Evolutionary conservation across 2,797 vertebrate genomes (phyloP), one percentile per base, ranked within the genome.

Genomic region (Sebastolobus altivelis): DNA sequence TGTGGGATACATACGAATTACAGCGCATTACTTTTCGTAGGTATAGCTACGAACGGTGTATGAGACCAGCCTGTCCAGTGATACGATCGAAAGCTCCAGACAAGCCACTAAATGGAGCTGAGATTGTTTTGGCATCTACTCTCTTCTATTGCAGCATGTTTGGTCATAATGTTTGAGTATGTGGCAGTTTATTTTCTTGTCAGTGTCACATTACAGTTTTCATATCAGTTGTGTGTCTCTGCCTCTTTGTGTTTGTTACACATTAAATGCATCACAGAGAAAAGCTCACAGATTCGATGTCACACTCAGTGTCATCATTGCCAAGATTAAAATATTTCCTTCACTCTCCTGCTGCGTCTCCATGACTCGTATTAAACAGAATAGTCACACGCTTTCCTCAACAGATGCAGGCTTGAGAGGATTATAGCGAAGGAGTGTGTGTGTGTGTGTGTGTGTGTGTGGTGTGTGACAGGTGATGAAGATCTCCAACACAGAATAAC

Each of bases 291-390:
- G 73, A 76, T 77, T 49, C 35, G 29, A 63, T 82, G 66, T 37
- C 75, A 81, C 79, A 66, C 76, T 78, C 66, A 9, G 43, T 75
- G 66, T 82, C 83, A 79, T 81, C 77, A 49, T 80, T 72, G 66
- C 65, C 75, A 72, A 89, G 90, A 91, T 93, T 85, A 89, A 69
- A 83, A 87, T 75, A 72, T 68, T 83, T 83, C 79, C 76, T 55
- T 81, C 40, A 31, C 69, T 79, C 33, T 77, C 80, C 80, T 49
- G 73, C 87, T 90, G 86, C 1, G 65, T 82, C 74, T 88, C 75
- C 61, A 29, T 67, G 59, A 89, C 69, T 85, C 60, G 14, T 22
- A 37, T 65, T 79, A 52, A 67, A 77, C 69, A 40, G 22, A 82
- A 81, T 18, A 72, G 72, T 79, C 77, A 84, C 69, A 81, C 49